Percentiles rank a stretch among this genome's conserved stretches.
Conservation (phyloP, 2,888 invertebrate genomes). For the Lucinisca nassula region DNA sequence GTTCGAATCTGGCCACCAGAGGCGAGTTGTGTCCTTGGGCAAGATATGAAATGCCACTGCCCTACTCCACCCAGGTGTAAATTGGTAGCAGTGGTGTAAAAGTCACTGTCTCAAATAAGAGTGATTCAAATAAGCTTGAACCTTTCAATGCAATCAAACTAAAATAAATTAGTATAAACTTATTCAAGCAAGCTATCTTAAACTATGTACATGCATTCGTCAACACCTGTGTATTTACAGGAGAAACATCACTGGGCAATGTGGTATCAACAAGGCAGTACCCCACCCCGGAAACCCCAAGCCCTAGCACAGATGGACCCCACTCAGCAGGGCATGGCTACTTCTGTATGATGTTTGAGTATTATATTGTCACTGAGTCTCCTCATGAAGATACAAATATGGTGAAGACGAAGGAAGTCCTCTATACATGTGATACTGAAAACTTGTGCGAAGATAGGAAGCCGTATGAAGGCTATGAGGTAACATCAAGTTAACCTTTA, state of each 20-base stretch:
- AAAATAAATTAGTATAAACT: too few relatives aligned
- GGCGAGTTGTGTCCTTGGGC: too few relatives aligned
- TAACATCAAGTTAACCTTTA: too few relatives aligned
- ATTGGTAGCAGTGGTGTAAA: too few relatives aligned
- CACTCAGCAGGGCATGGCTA: not conserved
- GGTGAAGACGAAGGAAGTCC: constrained; percentile 7
- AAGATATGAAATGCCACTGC: too few relatives aligned
- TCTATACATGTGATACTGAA: constrained; percentile 54
- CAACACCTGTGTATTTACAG: not conserved
- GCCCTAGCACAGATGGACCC: not conserved
- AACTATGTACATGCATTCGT: too few relatives aligned
- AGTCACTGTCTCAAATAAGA: too few relatives aligned
- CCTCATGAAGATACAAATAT: not conserved
- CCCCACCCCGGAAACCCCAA: not conserved
- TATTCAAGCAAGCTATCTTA: too few relatives aligned
- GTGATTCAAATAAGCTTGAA: too few relatives aligned
- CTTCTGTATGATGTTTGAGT: constrained; percentile 63
- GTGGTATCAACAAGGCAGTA: not conserved
- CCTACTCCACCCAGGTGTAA: too few relatives aligned
- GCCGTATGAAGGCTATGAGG: constrained; percentile 45
- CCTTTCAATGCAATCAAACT: too few relatives aligned
- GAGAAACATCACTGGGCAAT: constrained; percentile 31
- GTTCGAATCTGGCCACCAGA: too few relatives aligned
- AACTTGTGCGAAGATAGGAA: constrained; percentile 39
- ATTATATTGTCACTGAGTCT: not conserved